Percentiles rank a stretch among this genome's conserved stretches.
Evolutionary conservation across 2,113 vertebrate genomes (phyloP).

Genomic region (Corythaeola cristata): DNA sequence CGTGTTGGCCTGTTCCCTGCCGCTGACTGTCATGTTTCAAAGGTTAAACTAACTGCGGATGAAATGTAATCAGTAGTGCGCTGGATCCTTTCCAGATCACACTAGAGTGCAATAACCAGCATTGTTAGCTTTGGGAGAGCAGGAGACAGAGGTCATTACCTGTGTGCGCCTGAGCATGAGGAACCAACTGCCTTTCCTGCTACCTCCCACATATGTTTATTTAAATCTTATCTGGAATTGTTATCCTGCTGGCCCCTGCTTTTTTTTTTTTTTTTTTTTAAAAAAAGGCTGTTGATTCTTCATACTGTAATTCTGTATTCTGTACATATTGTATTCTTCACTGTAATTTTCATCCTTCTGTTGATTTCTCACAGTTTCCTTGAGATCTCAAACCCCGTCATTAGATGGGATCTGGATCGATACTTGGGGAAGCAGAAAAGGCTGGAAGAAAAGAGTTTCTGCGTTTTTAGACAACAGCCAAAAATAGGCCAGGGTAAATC

Average conservation of each 20-base stretch:
- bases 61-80: slow-evolving; percentile 64
- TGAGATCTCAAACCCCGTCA: neutral
- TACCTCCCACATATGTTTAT: slow-evolving; percentile 51
- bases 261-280: too few species aligned
- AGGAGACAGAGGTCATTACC: slow-evolving; percentile 74
- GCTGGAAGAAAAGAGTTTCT: neutral
- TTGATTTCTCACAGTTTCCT: neutral
- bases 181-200: slow-evolving; percentile 39
- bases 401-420: neutral
- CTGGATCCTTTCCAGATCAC: slow-evolving; percentile 67
- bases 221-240: slow-evolving; percentile 33
- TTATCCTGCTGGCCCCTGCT: neutral
- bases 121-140: slow-evolving; percentile 63
- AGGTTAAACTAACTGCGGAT: slow-evolving; percentile 77
- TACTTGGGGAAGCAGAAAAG: neutral
- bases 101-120: slow-evolving; percentile 47
- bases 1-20: slow-evolving; percentile 58
- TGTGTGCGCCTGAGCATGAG: slow-evolving; percentile 49
- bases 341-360: neutral
- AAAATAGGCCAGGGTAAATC: neutral
- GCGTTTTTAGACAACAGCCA: neutral
- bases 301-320: neutral
- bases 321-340: too few species aligned
- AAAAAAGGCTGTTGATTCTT: neutral
- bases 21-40: slow-evolving; percentile 73